Base-by-base conservation (phyloP, 2,888 invertebrate species). In the Eurois occulta region DNA sequence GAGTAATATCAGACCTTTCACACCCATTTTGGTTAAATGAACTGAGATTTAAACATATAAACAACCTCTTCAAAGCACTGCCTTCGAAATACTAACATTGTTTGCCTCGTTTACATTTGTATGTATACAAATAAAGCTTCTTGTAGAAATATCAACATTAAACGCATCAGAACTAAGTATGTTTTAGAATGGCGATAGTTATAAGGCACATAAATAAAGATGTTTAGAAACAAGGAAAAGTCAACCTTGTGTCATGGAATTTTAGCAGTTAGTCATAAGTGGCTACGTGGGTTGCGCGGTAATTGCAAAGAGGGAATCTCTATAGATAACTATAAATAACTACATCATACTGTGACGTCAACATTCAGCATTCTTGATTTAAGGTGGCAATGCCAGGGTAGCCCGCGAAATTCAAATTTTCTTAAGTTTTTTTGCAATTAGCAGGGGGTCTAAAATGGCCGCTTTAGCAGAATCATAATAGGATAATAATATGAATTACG, bases 1-100 rank as follows among this genome's bases (percentile, higher is more conserved):
- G 8, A 90, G 46, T 41, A 90, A 72, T 77, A 92, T 89, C 71
- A 87, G 68, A 73, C 89, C 91, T 67, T 64, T 58, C 41, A 87
- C 41, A 4, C 78, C 80, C 88, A 88, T 87, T 35, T 69, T 77
- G 2, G 32, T n/a, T 35, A 60, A 64, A 52, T 7, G 13, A 48
- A 55, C 46, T 35, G 1, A n/a, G 11, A 0, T 24, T 10, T 18
- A 52, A 38, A 60, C 35, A n/a, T 24, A 28, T 28, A 60, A 43
- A 70, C 69, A 43, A 60, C 55, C 32, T 13, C 24, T 58, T 4
- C 1, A 6, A 28, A 46, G 41, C 60, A 16, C 64, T 52, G 35
- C n/a, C 13, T 16, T 35, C 13, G 18, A 18, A 24, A 1, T 46
- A 83, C 77, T 81, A 41, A 35, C 43, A 16, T 3, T 16, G 43